Evolutionary conservation across 1,140 invertebrate species (phyloP).

Genomic region (Delia radicum): DNA sequence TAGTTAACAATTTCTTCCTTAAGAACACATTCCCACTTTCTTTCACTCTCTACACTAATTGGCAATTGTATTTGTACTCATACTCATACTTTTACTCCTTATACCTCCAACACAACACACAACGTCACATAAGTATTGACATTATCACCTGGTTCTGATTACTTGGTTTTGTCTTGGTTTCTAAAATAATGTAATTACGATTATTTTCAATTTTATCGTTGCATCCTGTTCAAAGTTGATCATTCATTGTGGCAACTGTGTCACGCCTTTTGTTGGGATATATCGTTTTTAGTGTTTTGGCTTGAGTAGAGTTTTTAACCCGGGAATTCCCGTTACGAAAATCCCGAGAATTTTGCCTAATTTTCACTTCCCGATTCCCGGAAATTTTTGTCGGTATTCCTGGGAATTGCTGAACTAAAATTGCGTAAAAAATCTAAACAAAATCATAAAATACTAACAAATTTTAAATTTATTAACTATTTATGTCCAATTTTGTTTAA

Average conservation of each 20-base stretch:
- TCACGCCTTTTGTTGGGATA: neutral
- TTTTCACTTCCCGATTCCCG: too few relatives aligned
- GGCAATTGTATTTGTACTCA: neutral
- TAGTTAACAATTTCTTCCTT: too few relatives aligned
- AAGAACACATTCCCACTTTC: neutral
- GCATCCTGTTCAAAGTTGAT: constrained; percentile 1
- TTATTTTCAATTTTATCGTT: neutral
- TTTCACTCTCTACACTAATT: neutral
- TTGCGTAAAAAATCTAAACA: too few relatives aligned
- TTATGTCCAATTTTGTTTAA: too few relatives aligned
- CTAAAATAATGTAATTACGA: neutral
- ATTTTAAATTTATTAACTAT: too few relatives aligned
- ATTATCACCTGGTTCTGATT: constrained; percentile 23
- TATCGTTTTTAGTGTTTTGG: too few relatives aligned
- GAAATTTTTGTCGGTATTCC: too few relatives aligned
- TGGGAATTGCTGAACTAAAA: too few relatives aligned
- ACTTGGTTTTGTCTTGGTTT: neutral
- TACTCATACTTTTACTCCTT: neutral
- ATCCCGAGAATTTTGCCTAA: too few relatives aligned
- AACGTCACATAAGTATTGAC: neutral
- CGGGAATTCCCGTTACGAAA: too few relatives aligned
- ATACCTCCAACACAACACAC: neutral
- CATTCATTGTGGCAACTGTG: neutral
- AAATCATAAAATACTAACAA: too few relatives aligned
- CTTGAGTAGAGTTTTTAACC: too few relatives aligned